A percentile compares a stretch with the other conserved stretches of the same genome.
Evolutionary conservation across 2,888 invertebrate species (phyloP).

Genomic region (Leptopilina myrica): DNA sequence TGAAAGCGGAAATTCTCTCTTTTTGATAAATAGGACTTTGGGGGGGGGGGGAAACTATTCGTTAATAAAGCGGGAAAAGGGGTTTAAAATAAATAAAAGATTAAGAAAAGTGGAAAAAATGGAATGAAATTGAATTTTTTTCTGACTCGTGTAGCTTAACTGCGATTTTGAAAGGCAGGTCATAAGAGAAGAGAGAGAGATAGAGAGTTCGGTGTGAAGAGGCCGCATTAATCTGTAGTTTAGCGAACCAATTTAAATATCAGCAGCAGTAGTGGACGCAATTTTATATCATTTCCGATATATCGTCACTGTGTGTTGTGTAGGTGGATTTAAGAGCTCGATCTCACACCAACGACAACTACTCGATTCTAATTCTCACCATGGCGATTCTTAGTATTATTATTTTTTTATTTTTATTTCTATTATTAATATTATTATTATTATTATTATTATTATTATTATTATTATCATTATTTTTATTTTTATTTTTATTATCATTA

Average conservation of each 20-base stretch:
- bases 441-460: too few relatives aligned
- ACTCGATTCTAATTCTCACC: slow-evolving; percentile 61
- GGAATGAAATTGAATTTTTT: slow-evolving; percentile 29
- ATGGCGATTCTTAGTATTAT: not conserved
- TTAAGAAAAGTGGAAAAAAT: not conserved
- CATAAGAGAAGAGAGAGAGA: slow-evolving; percentile 26
- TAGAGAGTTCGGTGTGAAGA: slow-evolving; percentile 55
- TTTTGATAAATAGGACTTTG: too few relatives aligned
- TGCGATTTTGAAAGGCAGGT: slow-evolving; percentile 52
- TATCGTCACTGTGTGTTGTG: slow-evolving; percentile 70
- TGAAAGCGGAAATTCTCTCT: too few relatives aligned
- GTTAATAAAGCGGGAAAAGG: too few relatives aligned
- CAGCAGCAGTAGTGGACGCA: slow-evolving; percentile 75
- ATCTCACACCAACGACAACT: slow-evolving; percentile 56
- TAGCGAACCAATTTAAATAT: slow-evolving; percentile 77
- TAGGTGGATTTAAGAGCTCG: slow-evolving; percentile 71
- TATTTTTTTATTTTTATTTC: too few relatives aligned
- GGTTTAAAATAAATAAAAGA: too few relatives aligned
- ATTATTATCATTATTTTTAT: not conserved
- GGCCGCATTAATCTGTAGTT: slow-evolving; percentile 75
- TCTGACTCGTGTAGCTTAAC: slow-evolving; percentile 32
- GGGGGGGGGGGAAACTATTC: too few relatives aligned
- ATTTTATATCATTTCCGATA: slow-evolving; percentile 77
- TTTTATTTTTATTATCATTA: slow-evolving; percentile 11
- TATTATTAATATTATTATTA: not conserved